A percentile compares a stretch with the other conserved stretches of the same genome.
Conservation (phyloP, 2,888 invertebrate genomes). For the Acronicta psi region DNA sequence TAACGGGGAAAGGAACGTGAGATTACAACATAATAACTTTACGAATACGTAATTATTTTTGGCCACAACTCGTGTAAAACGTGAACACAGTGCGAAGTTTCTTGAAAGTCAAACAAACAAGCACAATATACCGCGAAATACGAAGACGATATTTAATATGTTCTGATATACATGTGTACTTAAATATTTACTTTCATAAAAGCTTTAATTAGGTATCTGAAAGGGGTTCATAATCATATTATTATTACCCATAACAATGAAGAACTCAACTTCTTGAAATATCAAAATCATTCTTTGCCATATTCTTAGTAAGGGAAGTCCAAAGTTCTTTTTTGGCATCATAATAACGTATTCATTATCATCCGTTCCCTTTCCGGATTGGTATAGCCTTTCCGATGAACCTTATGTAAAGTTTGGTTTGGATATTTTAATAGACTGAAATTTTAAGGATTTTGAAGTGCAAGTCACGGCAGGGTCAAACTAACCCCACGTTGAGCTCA, state of each 20-base stretch:
- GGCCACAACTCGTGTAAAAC: conserved; percentile 20
- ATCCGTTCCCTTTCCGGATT: no score
- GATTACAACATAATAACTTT: conserved; percentile 31
- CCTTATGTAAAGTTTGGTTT: conserved; percentile 30
- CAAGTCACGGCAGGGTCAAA: background rate
- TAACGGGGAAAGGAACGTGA: conserved; percentile 14
- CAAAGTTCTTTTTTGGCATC: no score
- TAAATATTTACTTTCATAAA: conserved; percentile 39
- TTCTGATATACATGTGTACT: conserved; percentile 16
- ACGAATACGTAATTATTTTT: conserved; percentile 43
- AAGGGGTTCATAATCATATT: no score
- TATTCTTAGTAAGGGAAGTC: no score
- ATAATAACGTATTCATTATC: no score
- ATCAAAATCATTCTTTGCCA: no score
- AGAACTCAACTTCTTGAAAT: no score
- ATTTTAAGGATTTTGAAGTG: conserved; percentile 33
- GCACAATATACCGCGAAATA: conserved; percentile 6
- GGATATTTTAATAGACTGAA: conserved; percentile 29
- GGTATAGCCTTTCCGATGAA: background rate
- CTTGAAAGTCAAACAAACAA: conserved; percentile 21
- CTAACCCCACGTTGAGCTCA: no score
- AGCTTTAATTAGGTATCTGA: conserved; percentile 4
- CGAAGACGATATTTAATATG: conserved; percentile 7
- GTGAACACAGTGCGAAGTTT: conserved; percentile 29
- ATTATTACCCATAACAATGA: no score